phyloP scores from a whole-genome alignment of 2,888 invertebrate species.

The Halictus quadricinctus region DNA sequence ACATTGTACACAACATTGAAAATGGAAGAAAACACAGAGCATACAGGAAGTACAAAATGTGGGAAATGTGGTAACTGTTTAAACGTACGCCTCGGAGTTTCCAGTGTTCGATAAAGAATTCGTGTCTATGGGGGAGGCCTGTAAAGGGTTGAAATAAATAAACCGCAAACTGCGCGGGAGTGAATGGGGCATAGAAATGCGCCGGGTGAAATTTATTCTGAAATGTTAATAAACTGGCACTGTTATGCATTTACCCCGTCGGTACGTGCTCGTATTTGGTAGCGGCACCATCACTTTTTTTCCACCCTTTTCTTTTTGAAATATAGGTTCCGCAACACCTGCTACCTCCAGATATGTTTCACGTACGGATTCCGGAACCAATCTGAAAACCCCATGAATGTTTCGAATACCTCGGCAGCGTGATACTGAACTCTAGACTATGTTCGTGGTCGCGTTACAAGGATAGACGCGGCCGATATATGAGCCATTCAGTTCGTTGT shows the following conservation, averaged over 20 bases:
- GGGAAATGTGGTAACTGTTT: not conserved
- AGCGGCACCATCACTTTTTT: conserved; percentile 1
- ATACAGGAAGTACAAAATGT: not conserved
- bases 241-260: not conserved
- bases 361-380: conserved; percentile 17
- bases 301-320: not conserved
- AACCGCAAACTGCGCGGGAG: not conserved
- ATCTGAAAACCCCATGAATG: conserved; percentile 20
- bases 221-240: conserved; percentile 6
- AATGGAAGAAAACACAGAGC: not conserved
- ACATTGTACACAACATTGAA: not conserved
- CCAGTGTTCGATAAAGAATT: not conserved
- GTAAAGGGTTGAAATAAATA: not conserved
- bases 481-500: conserved; percentile 10
- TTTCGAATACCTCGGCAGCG: conserved; percentile 8
- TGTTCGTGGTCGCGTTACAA: conserved; percentile 15
- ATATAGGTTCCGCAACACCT: conserved; percentile 5
- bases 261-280: not conserved
- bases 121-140: not conserved
- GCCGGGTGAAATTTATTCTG: not conserved
- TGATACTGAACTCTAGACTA: conserved; percentile 7
- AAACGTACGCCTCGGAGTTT: not conserved
- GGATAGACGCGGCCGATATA: conserved; percentile 1
- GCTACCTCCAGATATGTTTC: conserved; percentile 16
- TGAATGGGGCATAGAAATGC: not conserved